These are phyloP conservation scores for Cantharis rufa DNA, from an alignment of 2,888 invertebrate genomes.

Conservation along the genomic window DNA sequence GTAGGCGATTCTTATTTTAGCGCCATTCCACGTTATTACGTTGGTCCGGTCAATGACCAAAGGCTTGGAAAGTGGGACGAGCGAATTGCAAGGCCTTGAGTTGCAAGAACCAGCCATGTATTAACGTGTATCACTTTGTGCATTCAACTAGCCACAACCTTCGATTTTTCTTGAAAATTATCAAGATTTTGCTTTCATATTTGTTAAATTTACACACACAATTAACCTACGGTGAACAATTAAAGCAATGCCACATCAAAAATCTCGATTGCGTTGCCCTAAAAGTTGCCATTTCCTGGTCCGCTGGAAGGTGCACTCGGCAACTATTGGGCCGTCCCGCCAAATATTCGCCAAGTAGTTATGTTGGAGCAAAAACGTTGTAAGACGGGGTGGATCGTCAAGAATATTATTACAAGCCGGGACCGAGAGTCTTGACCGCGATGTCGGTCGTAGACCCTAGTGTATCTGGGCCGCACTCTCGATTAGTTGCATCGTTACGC, in stretches of 20 bases:
- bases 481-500: slow-evolving; percentile 40
- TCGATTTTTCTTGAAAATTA: slow-evolving; percentile 20
- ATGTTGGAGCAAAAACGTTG: slow-evolving; percentile 8
- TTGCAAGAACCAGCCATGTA: slow-evolving; percentile 34
- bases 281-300: background rate
- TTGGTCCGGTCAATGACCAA: slow-evolving; percentile 40
- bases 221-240: background rate
- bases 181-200: slow-evolving; percentile 7
- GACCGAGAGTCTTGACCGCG: slow-evolving; percentile 52
- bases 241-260: background rate
- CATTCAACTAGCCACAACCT: slow-evolving; percentile 24
- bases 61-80: slow-evolving; percentile 41
- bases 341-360: background rate
- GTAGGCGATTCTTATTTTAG: slow-evolving; percentile 21
- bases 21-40: slow-evolving; percentile 16
- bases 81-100: slow-evolving; percentile 37
- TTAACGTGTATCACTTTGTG: slow-evolving; percentile 26
- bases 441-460: slow-evolving; percentile 49
- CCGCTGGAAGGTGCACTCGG: background rate
- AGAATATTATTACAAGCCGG: slow-evolving; percentile 21
- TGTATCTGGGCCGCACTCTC: slow-evolving; percentile 48
- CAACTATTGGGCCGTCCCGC: background rate
- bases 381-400: slow-evolving; percentile 22
- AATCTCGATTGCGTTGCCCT: background rate
- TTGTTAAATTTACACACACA: background rate